Evolutionary conservation across 2,113 vertebrate genomes (phyloP).

Genomic region (Dromiciops gliroides): DNA sequence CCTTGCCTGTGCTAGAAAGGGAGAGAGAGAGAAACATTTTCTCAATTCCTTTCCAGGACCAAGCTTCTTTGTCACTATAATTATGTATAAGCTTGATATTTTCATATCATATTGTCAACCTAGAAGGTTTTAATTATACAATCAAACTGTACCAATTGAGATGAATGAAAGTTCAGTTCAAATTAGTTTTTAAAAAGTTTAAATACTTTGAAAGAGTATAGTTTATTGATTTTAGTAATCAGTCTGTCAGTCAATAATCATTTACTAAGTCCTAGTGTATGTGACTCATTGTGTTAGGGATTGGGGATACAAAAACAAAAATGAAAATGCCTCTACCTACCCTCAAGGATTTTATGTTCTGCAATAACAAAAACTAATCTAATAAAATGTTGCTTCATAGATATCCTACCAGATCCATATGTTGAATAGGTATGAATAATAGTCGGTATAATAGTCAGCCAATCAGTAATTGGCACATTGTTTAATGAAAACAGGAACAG

Average conservation of each 20-base stretch:
- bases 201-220: not conserved
- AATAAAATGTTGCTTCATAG: not conserved
- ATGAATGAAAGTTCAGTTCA: conserved; percentile 35
- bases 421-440: not conserved
- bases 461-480: not conserved
- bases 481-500: not conserved
- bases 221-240: not conserved
- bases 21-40: not conserved
- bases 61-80: not conserved
- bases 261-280: not conserved
- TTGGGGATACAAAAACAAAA: not conserved
- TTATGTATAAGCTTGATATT: not conserved
- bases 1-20: not conserved
- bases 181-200: not conserved
- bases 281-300: not conserved
- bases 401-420: not conserved
- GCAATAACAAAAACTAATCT: not conserved
- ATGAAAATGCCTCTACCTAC: not conserved
- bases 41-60: not conserved
- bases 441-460: not conserved
- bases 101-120: not conserved
- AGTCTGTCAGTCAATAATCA: not conserved
- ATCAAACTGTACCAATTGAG: conserved; percentile 20
- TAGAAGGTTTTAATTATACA: not conserved
- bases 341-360: conserved; percentile 4